phyloP scores from a whole-genome alignment of 2,113 vertebrate species.

The Austrofundulus limnaeus region DNA sequence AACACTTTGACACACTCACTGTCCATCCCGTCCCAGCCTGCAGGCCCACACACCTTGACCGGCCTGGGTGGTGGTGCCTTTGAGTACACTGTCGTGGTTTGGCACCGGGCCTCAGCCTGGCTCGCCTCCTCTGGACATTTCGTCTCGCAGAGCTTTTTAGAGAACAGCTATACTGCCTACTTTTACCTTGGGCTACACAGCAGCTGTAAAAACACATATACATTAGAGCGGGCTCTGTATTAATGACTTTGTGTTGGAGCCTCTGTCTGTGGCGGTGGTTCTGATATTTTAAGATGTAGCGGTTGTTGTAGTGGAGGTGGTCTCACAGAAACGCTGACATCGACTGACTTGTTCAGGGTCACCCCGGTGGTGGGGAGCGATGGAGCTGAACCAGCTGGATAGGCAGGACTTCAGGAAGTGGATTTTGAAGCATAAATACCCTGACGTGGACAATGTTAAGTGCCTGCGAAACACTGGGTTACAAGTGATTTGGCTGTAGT shows the following conservation, averaged over 20 bases:
- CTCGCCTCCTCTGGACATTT: conserved; percentile 61
- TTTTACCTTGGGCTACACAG: conserved; percentile 67
- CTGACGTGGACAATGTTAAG: conserved; percentile 54
- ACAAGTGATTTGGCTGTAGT: conserved; percentile 55
- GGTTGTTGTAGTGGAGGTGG: conserved; percentile 63
- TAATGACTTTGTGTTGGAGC: conserved; percentile 73
- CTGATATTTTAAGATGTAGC: conserved; percentile 55
- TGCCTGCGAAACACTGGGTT: conserved; percentile 49
- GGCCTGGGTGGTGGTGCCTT: conserved; percentile 74
- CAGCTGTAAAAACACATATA: conserved; percentile 77
- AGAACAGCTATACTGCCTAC: conserved; percentile 39
- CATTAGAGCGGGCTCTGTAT: conserved; percentile 58
- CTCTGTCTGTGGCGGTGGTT: conserved; percentile 32
- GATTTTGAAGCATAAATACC: conserved; percentile 51
- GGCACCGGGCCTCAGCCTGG: conserved; percentile 59
- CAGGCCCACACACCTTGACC: conserved; percentile 78
- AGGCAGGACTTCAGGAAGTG: conserved; percentile 44
- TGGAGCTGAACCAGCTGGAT: conserved; percentile 63
- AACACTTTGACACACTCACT: conserved; percentile 24
- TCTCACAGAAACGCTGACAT: conserved; percentile 70
- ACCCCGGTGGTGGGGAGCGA: conserved; percentile 23
- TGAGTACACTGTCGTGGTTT: conserved; percentile 78
- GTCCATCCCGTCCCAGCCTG: conserved; percentile 54
- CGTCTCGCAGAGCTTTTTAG: conserved; percentile 42
- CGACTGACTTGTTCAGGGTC: conserved; percentile 52